Percentiles rank a stretch among this genome's conserved stretches.
Conservation (phyloP, 2,113 vertebrate genomes). For the Gracilinanus agilis region DNA sequence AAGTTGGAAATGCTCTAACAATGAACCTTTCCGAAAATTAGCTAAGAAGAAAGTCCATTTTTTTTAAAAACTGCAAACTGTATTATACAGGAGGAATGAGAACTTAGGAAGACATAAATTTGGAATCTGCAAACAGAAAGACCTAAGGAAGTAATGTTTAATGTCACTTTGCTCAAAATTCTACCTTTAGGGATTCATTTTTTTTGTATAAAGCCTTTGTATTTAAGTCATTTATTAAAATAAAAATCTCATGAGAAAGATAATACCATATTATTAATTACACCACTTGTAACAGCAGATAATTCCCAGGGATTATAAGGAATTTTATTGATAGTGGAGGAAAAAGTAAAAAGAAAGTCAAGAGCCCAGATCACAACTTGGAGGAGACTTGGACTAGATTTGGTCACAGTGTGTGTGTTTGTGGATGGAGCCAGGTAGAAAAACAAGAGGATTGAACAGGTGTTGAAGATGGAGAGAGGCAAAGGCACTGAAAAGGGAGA, state of each 20-base stretch:
- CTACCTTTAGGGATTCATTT: neutral
- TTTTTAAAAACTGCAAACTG: neutral
- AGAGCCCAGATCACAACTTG: neutral
- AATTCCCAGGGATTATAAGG: neutral
- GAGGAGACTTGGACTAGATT: neutral
- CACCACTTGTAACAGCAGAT: neutral
- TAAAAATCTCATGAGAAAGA: neutral
- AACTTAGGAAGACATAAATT: neutral
- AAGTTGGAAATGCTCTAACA: neutral
- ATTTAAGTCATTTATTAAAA: neutral
- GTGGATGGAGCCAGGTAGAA: neutral
- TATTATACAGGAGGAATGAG: neutral
- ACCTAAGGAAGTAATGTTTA: neutral
- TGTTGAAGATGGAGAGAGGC: neutral
- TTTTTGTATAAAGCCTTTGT: neutral
- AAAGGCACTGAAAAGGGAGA: conserved; percentile 30
- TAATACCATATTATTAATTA: neutral
- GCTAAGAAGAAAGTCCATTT: neutral
- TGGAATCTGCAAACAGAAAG: neutral
- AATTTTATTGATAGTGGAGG: neutral
- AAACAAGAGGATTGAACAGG: neutral
- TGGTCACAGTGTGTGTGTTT: neutral
- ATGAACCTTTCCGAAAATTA: neutral
- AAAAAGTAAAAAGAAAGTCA: neutral
- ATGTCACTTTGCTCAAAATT: neutral